phyloP scores from a whole-genome alignment of 2,113 vertebrate species.

The Micromys minutus region DNA sequence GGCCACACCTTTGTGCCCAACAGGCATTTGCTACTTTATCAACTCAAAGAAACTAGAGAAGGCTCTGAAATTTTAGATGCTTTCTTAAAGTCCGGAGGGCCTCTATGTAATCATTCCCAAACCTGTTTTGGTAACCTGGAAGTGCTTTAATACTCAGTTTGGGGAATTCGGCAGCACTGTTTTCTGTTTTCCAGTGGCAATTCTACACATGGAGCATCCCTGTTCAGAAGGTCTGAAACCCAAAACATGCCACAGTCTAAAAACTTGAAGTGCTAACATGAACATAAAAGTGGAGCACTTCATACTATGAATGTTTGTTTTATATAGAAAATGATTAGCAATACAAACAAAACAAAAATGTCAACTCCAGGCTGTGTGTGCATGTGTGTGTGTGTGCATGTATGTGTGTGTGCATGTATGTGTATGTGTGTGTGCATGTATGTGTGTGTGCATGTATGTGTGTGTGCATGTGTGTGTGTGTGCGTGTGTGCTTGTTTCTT shows the following conservation, averaged over 20 bases:
- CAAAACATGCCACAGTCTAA: background rate
- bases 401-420: too few relatives aligned
- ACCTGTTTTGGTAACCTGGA: background rate
- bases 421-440: too few relatives aligned
- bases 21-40: background rate
- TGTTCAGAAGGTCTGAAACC: background rate
- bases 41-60: conserved; percentile 27
- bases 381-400: too few relatives aligned
- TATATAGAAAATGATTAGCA: background rate
- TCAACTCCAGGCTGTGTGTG: too few relatives aligned
- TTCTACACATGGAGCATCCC: background rate
- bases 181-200: background rate
- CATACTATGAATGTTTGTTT: background rate
- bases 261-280: background rate
- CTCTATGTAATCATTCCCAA: background rate
- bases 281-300: background rate
- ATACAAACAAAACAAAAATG: too few relatives aligned
- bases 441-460: too few relatives aligned
- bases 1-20: background rate
- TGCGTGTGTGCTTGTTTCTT: too few relatives aligned
- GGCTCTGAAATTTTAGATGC: background rate
- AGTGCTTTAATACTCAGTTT: background rate
- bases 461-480: too few relatives aligned
- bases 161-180: background rate
- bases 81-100: background rate